phyloP scores from a whole-genome alignment of 2,888 invertebrate genomes.

The Physocephala rufipes region DNA sequence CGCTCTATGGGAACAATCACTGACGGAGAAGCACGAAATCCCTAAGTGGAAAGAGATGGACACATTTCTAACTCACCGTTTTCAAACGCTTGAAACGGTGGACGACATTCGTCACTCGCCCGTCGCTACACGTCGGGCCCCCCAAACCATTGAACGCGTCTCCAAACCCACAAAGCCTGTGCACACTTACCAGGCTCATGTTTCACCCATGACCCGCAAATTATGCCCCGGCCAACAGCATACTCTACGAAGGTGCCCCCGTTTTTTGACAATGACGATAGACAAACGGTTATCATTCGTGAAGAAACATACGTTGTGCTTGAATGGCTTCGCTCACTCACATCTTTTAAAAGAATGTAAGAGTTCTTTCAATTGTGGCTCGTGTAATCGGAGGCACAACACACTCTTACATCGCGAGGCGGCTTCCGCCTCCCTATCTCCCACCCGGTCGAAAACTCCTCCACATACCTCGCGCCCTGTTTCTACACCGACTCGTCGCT shows the following conservation, averaged over 20 bases:
- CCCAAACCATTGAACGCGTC: no score
- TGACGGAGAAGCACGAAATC: not conserved
- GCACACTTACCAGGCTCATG: not conserved
- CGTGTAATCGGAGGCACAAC: not conserved
- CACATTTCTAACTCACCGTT: not conserved
- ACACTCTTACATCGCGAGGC: not conserved
- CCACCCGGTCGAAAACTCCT: no score
- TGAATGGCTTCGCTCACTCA: not conserved
- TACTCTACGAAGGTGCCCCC: not conserved
- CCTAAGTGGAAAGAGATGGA: constrained; percentile 13
- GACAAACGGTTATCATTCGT: not conserved
- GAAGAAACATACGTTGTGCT: not conserved
- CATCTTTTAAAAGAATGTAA: not conserved
- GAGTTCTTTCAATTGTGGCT: not conserved
- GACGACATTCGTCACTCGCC: not conserved
- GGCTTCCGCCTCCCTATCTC: not conserved
- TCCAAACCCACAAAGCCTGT: not conserved
- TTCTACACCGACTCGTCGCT: no score
- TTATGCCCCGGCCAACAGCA: not conserved
- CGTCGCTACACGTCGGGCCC: no score
- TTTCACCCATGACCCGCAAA: no score
- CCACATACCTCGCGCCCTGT: not conserved
- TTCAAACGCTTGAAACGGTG: constrained; percentile 8
- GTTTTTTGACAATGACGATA: constrained; percentile 3
- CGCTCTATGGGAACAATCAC: not conserved